Base-by-base conservation (phyloP, 2,888 invertebrate species). In the Caenorhabditis panamensis region DNA sequence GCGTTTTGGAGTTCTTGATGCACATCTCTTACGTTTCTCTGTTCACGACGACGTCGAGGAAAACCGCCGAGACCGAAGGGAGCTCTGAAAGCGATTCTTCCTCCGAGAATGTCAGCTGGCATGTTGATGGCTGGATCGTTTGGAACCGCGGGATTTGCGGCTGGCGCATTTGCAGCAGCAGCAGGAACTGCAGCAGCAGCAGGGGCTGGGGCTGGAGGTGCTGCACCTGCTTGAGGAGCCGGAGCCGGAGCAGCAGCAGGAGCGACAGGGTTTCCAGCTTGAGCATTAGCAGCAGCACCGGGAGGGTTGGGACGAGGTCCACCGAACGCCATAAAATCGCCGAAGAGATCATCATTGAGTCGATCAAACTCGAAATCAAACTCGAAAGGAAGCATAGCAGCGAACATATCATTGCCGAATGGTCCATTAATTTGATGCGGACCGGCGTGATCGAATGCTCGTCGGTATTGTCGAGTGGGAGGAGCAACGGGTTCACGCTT, bases 401-500 rank as follows among this genome's bases (percentile, higher is more conserved):
- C 47, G 3, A 47, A 4, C 47, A 47, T n/a, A 1, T 47, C 47
- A 9, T 11, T 11, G 5, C 18, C 47, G 4, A 47, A 4, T 3
- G 47, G 47, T 47, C 41, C 16, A 41, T 41, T 41, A n/a, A n/a
- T n/a, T n/a, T n/a, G n/a, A n/a, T n/a, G n/a, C n/a, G n/a, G n/a
- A n/a, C n/a, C n/a, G n/a, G n/a, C n/a, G n/a, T n/a, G n/a, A n/a
- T n/a, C n/a, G n/a, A n/a, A n/a, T n/a, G n/a, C n/a, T n/a, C n/a
- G n/a, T n/a, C n/a, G 31, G 31, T 6, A 31, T 4, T 9, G 31
- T 31, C 31, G 31, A 31, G 31, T 31, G 31, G 5, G 31, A 31
- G 31, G 5, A 31, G 20, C 24, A 5, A 44, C 47, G 3, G 56
- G 64, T 44, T 67, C 67, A n/a, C 20, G 8, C 22, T 68, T 59